These are phyloP conservation scores for Trichogramma dendrolimi DNA, from an alignment of 2,888 invertebrate genomes.

Conservation along the genomic window DNA sequence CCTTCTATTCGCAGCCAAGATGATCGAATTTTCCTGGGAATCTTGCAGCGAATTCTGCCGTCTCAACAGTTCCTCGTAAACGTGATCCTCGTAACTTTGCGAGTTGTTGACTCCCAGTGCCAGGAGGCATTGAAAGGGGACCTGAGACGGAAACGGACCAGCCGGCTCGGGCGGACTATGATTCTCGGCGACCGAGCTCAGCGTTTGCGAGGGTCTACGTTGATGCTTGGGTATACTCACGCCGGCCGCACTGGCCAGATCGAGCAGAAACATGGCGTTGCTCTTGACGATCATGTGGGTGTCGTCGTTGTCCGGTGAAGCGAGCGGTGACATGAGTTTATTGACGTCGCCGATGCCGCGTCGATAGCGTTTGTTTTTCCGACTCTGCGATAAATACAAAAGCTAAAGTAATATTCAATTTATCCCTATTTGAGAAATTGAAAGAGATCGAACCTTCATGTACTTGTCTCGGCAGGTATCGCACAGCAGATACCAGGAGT, in stretches of 20 bases:
- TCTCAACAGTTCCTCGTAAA: slow-evolving; percentile 54
- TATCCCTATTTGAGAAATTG: no score
- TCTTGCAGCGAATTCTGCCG: slow-evolving; percentile 52
- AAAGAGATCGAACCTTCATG: slow-evolving; percentile 38
- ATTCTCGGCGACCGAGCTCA: slow-evolving; percentile 59
- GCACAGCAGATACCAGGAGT: slow-evolving; percentile 90
- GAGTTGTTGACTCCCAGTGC: slow-evolving; percentile 52
- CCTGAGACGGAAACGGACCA: slow-evolving; percentile 57
- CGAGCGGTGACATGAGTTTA: slow-evolving; percentile 45
- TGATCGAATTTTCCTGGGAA: slow-evolving; percentile 39
- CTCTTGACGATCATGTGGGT: slow-evolving; percentile 77
- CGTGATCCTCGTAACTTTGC: slow-evolving; percentile 44
- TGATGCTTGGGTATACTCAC: slow-evolving; percentile 51
- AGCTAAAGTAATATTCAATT: slow-evolving; percentile 15
- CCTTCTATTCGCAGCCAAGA: slow-evolving; percentile 45
- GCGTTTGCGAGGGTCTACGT: slow-evolving; percentile 47
- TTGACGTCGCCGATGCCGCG: slow-evolving; percentile 16
- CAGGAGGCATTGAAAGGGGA: slow-evolving; percentile 62
- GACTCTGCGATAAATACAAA: neutral
- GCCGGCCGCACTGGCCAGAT: slow-evolving; percentile 75
- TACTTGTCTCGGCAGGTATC: slow-evolving; percentile 83
- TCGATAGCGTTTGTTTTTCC: slow-evolving; percentile 35
- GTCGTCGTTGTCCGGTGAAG: slow-evolving; percentile 51
- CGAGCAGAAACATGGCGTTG: slow-evolving; percentile 90
- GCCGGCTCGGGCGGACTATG: slow-evolving; percentile 57